Base-by-base conservation (phyloP, 2,113 vertebrate species). In the Catharus fuscescens region DNA sequence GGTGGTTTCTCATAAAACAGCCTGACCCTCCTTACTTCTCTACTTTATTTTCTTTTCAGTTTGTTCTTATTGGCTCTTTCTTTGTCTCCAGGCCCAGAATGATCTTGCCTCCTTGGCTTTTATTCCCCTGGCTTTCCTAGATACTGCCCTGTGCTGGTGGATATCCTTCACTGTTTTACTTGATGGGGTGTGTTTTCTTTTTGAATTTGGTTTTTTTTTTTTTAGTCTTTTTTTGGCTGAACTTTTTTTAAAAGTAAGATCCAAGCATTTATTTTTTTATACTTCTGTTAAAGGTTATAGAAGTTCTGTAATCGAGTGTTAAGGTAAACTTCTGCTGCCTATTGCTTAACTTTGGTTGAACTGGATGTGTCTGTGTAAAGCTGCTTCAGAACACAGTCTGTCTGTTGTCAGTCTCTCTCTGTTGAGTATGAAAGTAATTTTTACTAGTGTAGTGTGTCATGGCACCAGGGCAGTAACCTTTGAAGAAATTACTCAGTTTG, bases 131-230 rank as follows among this genome's bases (percentile, higher is more conserved):
- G 98, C 98, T 98, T 98, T 98, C 98, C 98, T 98, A 98, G 98
- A 98, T 97, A 98, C 98, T 98, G 98, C 98, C 95, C 94, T 98
- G 92, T 98, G 98, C 98, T 98, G 98, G 98, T 98, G 98, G 98
- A 98, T 98, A 98, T 98, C 98, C 98, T 98, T 94, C 97, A 93
- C 89, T 98, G 95, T 96, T 96, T 97, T 96, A 88, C 96, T 97
- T 95, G 88, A 86, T 97, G 95, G 90, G 21, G 12, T 92, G 67
- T 91, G 32, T 96, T 97, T 96, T 96, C 96, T 96, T 95, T 38
- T 95, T 65, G 66, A 31, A n/a, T 69, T 93, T 95, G 31, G 3
- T 19, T 24, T 8, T 65, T 84, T 95, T 57, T 50, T 50, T 50
- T 50, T 50, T 10, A 6, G 10, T 23, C 23, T 17, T 88, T 95